Evolutionary conservation across 1,140 invertebrate genomes (phyloP).

Genomic region (Gryon sp.): DNA sequence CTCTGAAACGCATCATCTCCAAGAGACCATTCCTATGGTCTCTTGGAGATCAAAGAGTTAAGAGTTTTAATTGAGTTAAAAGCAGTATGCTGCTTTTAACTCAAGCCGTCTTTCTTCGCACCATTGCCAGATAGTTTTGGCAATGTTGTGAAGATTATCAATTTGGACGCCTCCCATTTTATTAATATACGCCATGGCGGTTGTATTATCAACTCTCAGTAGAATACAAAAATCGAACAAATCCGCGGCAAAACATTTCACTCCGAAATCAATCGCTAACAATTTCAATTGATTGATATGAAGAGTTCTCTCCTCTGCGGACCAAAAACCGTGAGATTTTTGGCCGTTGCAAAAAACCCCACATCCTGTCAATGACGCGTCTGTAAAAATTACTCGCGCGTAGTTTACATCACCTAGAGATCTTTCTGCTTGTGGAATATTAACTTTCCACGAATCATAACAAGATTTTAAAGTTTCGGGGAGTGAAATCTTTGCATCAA

Average conservation of each 20-base stretch:
- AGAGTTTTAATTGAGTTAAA: no score
- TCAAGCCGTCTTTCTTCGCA: background rate
- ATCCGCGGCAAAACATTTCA: constrained; percentile 12
- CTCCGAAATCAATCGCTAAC: background rate
- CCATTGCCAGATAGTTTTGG: constrained; percentile 4
- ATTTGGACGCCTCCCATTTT: constrained; percentile 13
- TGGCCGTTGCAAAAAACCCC: constrained; percentile 1
- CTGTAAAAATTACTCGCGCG: constrained; percentile 24
- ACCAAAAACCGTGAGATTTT: background rate
- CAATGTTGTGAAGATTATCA: background rate
- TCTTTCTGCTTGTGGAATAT: no score
- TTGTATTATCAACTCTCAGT: constrained; percentile 3
- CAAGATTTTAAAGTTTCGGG: no score
- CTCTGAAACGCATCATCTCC: no score
- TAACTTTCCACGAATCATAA: no score
- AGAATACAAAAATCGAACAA: background rate
- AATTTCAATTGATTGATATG: constrained; percentile 8
- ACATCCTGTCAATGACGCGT: constrained; percentile 7
- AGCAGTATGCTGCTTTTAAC: background rate
- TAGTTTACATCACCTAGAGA: no score
- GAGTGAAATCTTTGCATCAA: no score
- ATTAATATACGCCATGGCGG: background rate
- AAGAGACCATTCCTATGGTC: no score
- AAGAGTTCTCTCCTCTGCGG: background rate
- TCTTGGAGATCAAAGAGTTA: no score